Conservation (phyloP, 2,113 vertebrate genomes). For the Guaruba guarouba region DNA sequence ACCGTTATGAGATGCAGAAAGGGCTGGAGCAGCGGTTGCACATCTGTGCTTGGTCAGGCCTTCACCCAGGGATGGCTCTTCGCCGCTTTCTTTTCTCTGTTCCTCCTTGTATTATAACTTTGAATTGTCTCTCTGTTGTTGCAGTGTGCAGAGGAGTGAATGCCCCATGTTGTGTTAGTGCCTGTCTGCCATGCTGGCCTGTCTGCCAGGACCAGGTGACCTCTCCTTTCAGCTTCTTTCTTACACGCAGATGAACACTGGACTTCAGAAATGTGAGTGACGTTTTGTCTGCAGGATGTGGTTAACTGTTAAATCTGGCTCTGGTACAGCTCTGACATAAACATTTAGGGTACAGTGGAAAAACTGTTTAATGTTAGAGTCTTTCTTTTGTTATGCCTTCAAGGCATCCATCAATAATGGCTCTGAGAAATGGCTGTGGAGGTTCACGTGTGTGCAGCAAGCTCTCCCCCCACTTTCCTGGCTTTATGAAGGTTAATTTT, state of each 20-base stretch:
- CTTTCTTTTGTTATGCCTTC: constrained; percentile 31
- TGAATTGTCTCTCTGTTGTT: constrained; percentile 69
- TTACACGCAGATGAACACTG: constrained; percentile 99
- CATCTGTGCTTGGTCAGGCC: constrained; percentile 49
- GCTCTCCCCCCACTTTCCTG: background rate
- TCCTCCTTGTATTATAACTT: constrained; percentile 55
- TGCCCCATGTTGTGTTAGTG: constrained; percentile 93
- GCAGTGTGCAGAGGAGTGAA: constrained; percentile 89
- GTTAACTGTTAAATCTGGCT: constrained; percentile 57
- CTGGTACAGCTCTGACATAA: constrained; percentile 27
- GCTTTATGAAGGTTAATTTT: constrained; percentile 49
- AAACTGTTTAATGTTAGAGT: constrained; percentile 22
- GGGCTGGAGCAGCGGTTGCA: background rate
- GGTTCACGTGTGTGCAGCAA: constrained; percentile 2
- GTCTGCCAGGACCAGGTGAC: constrained; percentile 97
- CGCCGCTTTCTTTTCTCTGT: constrained; percentile 52
- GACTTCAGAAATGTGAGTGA: constrained; percentile 99
- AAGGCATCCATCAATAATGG: constrained; percentile 14
- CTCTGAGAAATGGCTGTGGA: constrained; percentile 27
- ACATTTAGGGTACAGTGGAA: constrained; percentile 29
- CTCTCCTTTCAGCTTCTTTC: constrained; percentile 97
- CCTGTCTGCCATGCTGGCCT: constrained; percentile 98
- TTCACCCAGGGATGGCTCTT: constrained; percentile 23
- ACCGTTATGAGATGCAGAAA: background rate
- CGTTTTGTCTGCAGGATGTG: constrained; percentile 51